Evolutionary conservation across 2,113 vertebrate genomes (phyloP).

Genomic region (Carlito syrichta): DNA sequence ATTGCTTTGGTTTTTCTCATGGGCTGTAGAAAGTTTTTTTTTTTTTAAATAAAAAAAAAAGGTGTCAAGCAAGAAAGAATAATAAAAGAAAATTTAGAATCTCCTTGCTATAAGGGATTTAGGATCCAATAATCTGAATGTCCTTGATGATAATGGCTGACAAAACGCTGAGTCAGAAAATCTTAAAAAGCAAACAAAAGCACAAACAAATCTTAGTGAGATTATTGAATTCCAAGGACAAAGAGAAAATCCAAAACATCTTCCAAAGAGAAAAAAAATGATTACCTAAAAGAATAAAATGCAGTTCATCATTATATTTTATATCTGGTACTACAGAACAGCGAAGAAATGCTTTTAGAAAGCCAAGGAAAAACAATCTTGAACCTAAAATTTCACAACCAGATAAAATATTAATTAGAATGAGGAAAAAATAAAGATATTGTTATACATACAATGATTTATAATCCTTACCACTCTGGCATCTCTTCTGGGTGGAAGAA

Average conservation of each 20-base stretch:
- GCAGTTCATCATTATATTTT: neutral
- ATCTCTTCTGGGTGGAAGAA: neutral
- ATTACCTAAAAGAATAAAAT: neutral
- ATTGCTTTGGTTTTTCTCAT: neutral
- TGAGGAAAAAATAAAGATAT: neutral
- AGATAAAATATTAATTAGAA: slow-evolving; percentile 2
- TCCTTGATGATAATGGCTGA: slow-evolving; percentile 26
- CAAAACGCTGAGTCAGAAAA: neutral
- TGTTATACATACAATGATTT: neutral
- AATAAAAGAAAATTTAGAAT: neutral
- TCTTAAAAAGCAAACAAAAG: slow-evolving; percentile 14
- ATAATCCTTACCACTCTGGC: neutral
- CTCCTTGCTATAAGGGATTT: neutral
- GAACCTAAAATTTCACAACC: neutral
- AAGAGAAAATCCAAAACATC: slow-evolving; percentile 1
- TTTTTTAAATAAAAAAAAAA: neutral
- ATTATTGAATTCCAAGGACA: neutral
- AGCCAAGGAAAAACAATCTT: neutral
- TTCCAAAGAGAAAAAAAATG: neutral
- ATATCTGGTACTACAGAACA: neutral
- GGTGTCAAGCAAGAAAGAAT: neutral
- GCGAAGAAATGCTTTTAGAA: neutral
- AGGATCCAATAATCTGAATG: neutral
- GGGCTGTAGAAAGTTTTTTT: neutral
- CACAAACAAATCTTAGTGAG: neutral